phyloP scores from a whole-genome alignment of 2,888 invertebrate species.

The Tillus elongatus region DNA sequence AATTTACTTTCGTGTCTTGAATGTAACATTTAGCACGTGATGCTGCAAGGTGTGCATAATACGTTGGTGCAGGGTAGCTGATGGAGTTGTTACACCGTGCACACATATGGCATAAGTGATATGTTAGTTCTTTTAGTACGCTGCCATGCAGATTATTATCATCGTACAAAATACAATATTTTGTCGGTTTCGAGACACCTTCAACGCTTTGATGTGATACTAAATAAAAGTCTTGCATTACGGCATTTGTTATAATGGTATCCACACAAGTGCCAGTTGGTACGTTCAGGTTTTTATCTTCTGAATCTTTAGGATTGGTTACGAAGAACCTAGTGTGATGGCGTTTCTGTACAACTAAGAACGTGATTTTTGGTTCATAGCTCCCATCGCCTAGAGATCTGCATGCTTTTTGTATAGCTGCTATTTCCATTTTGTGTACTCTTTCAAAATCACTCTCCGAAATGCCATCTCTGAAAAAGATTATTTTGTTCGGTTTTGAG shows the following conservation, averaged over 20 bases:
- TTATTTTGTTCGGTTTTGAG: conserved; percentile 52
- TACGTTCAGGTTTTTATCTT: conserved; percentile 55
- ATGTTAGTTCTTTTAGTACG: conserved; percentile 69
- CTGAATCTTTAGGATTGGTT: conserved; percentile 32
- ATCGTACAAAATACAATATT: conserved; percentile 78
- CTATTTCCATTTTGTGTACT: conserved; percentile 56
- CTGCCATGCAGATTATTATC: conserved; percentile 62
- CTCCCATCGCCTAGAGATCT: conserved; percentile 35
- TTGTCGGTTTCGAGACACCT: conserved; percentile 78
- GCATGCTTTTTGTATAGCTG: conserved; percentile 65
- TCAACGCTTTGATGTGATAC: conserved; percentile 61
- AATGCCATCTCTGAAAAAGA: conserved; percentile 79
- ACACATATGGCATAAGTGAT: conserved; percentile 78
- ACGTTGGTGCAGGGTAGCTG: conserved; percentile 80
- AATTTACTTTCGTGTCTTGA: conserved; percentile 38
- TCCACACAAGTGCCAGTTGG: conserved; percentile 68
- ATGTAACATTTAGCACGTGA: conserved; percentile 53
- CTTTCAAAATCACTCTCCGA: conserved; percentile 74
- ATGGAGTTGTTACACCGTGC: conserved; percentile 74
- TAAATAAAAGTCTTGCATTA: conserved; percentile 81
- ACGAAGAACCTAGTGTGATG: conserved; percentile 78
- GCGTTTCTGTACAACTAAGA: conserved; percentile 91
- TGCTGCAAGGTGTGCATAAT: conserved; percentile 81
- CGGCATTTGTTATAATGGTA: conserved; percentile 73
- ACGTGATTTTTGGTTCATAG: conserved; percentile 73